Conservation (phyloP, 1,140 invertebrate genomes). For the Odontomachus brunneus region DNA sequence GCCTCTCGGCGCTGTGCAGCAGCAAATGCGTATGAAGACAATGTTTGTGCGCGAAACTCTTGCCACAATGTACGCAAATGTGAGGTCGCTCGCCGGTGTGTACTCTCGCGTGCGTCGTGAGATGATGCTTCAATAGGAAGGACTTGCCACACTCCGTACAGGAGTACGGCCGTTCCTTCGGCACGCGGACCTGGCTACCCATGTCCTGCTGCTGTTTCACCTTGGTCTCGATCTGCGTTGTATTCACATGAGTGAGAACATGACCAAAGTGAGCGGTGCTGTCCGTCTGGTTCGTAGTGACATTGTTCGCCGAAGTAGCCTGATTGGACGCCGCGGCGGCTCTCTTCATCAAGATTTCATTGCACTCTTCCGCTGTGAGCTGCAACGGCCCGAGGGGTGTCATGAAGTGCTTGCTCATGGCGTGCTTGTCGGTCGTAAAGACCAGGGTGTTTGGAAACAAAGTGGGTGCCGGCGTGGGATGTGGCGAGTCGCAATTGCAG, state of each 20-base stretch:
- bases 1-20: slow-evolving; percentile 92
- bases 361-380: slow-evolving; percentile 91
- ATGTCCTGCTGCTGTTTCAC: slow-evolving; percentile 87
- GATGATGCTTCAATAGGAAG: slow-evolving; percentile 92
- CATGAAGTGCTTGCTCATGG: slow-evolving; percentile 86
- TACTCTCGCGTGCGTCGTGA: slow-evolving; percentile 92
- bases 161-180: slow-evolving; percentile 91
- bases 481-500: slow-evolving; percentile 83
- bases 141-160: slow-evolving; percentile 94
- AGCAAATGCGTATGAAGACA: slow-evolving; percentile 93
- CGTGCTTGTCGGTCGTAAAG: slow-evolving; percentile 83
- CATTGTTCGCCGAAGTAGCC: slow-evolving; percentile 79
- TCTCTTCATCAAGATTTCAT: slow-evolving; percentile 91
- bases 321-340: slow-evolving; percentile 84
- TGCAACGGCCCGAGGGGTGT: slow-evolving; percentile 90
- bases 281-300: slow-evolving; percentile 83
- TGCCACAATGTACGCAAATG: slow-evolving; percentile 93
- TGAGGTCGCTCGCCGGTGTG: slow-evolving; percentile 93
- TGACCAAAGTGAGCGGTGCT: slow-evolving; percentile 83
- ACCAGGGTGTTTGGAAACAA: slow-evolving; percentile 83
- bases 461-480: slow-evolving; percentile 80
- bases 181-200: slow-evolving; percentile 86
- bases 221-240: slow-evolving; percentile 86
- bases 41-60: slow-evolving; percentile 94
- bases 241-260: slow-evolving; percentile 85